A percentile compares a stretch with the other conserved stretches of the same genome.
Evolutionary conservation across 2,797 vertebrate genomes (phyloP).

Genomic region (Microchirus variegatus): DNA sequence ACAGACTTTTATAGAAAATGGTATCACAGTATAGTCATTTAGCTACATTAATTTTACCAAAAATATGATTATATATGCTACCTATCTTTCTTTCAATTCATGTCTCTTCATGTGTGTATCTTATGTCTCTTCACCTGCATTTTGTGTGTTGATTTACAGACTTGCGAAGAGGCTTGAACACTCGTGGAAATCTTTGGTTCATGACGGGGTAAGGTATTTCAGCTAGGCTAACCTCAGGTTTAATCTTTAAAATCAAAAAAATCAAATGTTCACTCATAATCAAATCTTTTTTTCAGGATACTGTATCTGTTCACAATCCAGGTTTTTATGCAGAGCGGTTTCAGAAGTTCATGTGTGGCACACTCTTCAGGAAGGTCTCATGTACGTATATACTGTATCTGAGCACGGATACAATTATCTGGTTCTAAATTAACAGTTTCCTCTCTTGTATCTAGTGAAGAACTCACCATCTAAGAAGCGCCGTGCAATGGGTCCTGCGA

Average conservation of each 20-base stretch:
- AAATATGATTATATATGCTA: too few relatives aligned
- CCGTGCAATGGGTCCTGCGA: slow-evolving; percentile 77
- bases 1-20: too few relatives aligned
- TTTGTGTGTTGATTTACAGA: slow-evolving; percentile 71
- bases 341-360: slow-evolving; percentile 92
- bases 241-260: neutral
- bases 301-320: slow-evolving; percentile 93
- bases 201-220: slow-evolving; percentile 89
- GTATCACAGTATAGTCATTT: too few relatives aligned
- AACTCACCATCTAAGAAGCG: slow-evolving; percentile 91
- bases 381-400: slow-evolving; percentile 73
- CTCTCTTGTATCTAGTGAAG: slow-evolving; percentile 80
- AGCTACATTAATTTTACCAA: too few relatives aligned
- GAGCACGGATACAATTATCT: neutral
- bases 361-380: slow-evolving; percentile 86
- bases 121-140: too few relatives aligned
- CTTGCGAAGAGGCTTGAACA: slow-evolving; percentile 95
- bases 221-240: neutral
- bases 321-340: slow-evolving; percentile 95
- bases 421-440: neutral
- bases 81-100: too few relatives aligned
- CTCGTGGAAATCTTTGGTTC: slow-evolving; percentile 95
- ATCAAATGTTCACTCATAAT: neutral
- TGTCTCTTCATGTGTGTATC: too few relatives aligned
- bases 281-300: slow-evolving; percentile 81